Evolutionary conservation across 30 jellyfish, hydroid and myxozoan species (phyloP), one percentile per base, ranked within the genome.

Genomic region (Aurelia coerulea): DNA sequence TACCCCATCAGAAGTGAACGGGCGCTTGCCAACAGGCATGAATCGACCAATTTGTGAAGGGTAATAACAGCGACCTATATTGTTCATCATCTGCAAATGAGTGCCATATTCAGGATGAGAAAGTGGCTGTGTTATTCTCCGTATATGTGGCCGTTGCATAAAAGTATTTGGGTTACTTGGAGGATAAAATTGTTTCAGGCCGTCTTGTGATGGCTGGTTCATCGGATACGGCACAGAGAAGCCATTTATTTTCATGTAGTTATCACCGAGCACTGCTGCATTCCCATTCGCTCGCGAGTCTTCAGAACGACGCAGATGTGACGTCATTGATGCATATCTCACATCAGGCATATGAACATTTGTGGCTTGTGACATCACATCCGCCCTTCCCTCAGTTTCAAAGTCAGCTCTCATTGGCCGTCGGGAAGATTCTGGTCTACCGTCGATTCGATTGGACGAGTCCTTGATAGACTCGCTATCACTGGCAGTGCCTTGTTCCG

Each of bases 1-100:
- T 33, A 79, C 52, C 52, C 85, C 87, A 59, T 88, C 97, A 6
- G 79, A 73, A 3, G 68, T 68, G 53, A 73, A 81, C 19, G 90
- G 91, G 18, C 92, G 88, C 78, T 77, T 90, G 65, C 92, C 65
- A 35, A 78, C 81, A 65, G 97, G 94, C 79, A 90, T 76, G 65
- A 62, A 90, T 62, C 97, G n/a, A 46, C 83, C 80, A 2, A 58
- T 83, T 50, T 83, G 91, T 17, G 88, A 71, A 37, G 90, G 88
- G 50, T 64, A 76, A 83, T 83, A 74, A 72, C 90, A 76, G 39
- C 96, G 84, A 17, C 85, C 89, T 18, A 64, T 76, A 33, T 84
- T 81, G 83, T 79, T 88, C 74, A 75, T 75, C 34, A 76, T 76
- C 78, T 74, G 94, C 69, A 76, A 19, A 31, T 74, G 90, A 10